Evolutionary conservation across 2,888 invertebrate species (phyloP), one percentile per base, ranked within the genome.

Genomic region (Sphaerophoria rueppellii): DNA sequence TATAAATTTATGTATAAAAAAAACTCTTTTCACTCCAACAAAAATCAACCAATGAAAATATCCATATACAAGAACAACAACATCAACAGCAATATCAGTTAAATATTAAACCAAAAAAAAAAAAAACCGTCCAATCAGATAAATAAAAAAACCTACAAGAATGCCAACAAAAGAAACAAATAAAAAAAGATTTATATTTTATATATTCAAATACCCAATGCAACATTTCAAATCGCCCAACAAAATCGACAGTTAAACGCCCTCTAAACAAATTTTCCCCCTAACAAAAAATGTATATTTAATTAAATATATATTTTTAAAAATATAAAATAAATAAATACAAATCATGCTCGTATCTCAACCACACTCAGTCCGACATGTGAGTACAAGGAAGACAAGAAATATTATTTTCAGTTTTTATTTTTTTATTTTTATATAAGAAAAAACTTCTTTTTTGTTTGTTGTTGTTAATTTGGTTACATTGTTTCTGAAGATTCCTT

Each of bases 301-400:
- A 75, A 80, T 52, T 69, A 77, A 76, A 82, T 75, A 81, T 80
- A 76, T 76, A 72, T 73, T 43, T 65, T 12, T 52, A 50, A 54
- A 37, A 67, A 71, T 67, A 54, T 57, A 46, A 71, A 71, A 76
- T 81, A 74, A 67, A 76, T 70, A 79, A 76, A 86, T 74, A 86
- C 86, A 86, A 86, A 86, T 86, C 86, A 86, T 86, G 86, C 82
- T 77, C 86, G 86, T 82, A 82, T 80, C 86, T 86, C 86, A 86
- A 82, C 86, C 78, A 86, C 86, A 86, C 86, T 86, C 82, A 86
- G 78, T 86, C 86, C 86, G 82, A 86, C 86, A 86, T 86, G 86
- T 86, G 86, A 86, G 86, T 86, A 86, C 86, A 86, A 86, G 82
- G 86, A 82, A 86, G 81, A 86, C 86, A 86, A 86, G 73, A 85